Conservation (phyloP, 1,140 invertebrate species). For the Campodea augens region DNA sequence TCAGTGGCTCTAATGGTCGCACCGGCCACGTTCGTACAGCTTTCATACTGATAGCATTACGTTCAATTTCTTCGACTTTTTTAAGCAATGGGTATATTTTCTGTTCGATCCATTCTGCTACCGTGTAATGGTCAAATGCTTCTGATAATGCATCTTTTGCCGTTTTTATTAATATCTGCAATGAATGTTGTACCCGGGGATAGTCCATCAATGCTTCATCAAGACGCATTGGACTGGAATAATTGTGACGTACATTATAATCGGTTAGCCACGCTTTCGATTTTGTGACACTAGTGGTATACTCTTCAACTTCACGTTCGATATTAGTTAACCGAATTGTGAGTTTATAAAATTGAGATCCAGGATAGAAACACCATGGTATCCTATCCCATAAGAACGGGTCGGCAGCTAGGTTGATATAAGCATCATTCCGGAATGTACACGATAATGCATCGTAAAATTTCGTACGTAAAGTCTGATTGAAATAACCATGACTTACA, state of each 20-base stretch:
- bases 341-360: slow-evolving; percentile 35
- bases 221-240: slow-evolving; percentile 47
- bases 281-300: slow-evolving; percentile 13
- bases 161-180: slow-evolving; percentile 32
- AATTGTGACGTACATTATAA: slow-evolving; percentile 59
- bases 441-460: slow-evolving; percentile 36
- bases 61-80: slow-evolving; percentile 30
- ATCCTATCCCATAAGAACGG: slow-evolving; percentile 36
- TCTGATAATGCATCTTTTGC: slow-evolving; percentile 40
- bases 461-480: slow-evolving; percentile 29
- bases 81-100: slow-evolving; percentile 33
- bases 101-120: slow-evolving; percentile 54
- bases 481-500: slow-evolving; percentile 37
- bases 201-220: slow-evolving; percentile 44
- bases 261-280: slow-evolving; percentile 50
- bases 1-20: slow-evolving; percentile 27
- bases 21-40: slow-evolving; percentile 31
- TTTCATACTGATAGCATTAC: slow-evolving; percentile 32
- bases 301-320: slow-evolving; percentile 22
- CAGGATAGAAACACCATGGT: slow-evolving; percentile 32
- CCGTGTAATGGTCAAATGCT: slow-evolving; percentile 50
- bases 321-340: slow-evolving; percentile 31
- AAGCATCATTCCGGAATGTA: slow-evolving; percentile 18
- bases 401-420: slow-evolving; percentile 33
- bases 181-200: slow-evolving; percentile 25